A percentile compares a stretch with the other conserved stretches of the same genome.
Conservation (phyloP, 2,113 vertebrate genomes). For the Irena cyanogastra region DNA sequence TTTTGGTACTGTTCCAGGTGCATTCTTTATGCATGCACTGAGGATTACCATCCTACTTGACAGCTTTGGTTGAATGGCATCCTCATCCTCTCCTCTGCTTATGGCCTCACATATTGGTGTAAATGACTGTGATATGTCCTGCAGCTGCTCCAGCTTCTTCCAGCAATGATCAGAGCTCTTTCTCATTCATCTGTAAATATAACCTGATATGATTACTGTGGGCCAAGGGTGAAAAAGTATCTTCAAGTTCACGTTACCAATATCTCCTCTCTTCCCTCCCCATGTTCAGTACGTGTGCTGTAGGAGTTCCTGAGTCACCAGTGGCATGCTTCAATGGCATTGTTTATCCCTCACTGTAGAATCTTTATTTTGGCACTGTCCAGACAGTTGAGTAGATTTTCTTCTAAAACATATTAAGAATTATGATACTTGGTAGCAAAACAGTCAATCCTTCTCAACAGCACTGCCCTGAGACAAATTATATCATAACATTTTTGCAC, state of each 20-base stretch:
- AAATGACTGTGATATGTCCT: rapidly evolving
- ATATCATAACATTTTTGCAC: not conserved
- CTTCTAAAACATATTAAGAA: not conserved
- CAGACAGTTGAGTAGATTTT: not conserved
- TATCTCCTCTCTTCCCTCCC: not conserved
- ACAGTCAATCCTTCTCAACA: not conserved
- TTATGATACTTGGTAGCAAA: not conserved
- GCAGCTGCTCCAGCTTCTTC: not conserved
- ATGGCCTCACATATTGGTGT: not conserved
- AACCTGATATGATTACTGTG: not conserved
- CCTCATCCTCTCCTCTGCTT: not conserved
- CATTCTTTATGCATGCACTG: not conserved
- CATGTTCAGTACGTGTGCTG: rapidly evolving
- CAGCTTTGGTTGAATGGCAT: not conserved
- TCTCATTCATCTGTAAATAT: not conserved
- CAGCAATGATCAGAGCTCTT: not conserved
- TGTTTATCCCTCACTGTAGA: rapidly evolving
- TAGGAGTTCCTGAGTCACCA: not conserved
- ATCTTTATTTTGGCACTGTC: not conserved
- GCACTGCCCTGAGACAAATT: not conserved
- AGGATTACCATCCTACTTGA: not conserved
- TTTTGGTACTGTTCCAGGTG: not conserved
- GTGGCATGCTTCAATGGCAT: not conserved
- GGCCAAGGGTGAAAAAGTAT: not conserved
- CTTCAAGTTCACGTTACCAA: not conserved